These are phyloP conservation scores for Pygoscelis adeliae DNA, from an alignment of 2,113 vertebrate genomes.

Conservation along the genomic window DNA sequence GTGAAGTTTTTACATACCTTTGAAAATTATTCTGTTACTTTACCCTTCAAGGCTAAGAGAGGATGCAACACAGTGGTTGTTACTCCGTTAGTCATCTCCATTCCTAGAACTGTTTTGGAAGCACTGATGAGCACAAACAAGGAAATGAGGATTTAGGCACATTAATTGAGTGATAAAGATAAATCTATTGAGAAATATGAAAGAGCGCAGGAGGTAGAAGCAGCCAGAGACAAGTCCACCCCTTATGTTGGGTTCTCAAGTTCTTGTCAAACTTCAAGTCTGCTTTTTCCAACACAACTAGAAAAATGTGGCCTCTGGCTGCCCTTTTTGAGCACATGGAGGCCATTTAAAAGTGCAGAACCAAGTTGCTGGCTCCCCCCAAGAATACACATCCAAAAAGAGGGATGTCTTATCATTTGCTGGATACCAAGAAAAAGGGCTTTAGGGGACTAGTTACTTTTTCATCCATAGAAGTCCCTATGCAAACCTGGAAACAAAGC, in stretches of 20 bases:
- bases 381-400: not conserved
- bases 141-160: not conserved
- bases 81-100: not conserved
- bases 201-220: not conserved
- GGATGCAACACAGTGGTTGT: not conserved
- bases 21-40: not conserved
- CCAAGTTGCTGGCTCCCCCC: not conserved
- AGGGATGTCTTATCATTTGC: not conserved
- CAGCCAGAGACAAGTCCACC: not conserved
- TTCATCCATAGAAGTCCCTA: not conserved
- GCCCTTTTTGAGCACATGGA: slow-evolving; percentile 23
- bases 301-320: slow-evolving; percentile 45
- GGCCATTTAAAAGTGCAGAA: not conserved
- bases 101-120: not conserved
- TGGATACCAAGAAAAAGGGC: not conserved
- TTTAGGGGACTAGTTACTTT: not conserved
- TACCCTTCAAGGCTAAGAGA: not conserved
- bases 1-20: not conserved
- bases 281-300: not conserved
- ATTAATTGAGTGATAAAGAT: not conserved
- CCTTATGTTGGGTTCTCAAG: not conserved
- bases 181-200: not conserved
- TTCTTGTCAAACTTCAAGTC: not conserved
- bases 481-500: not conserved
- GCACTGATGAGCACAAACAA: not conserved